Conservation (phyloP, 2,888 invertebrate genomes). For the Himalopsyche tibetana region DNA sequence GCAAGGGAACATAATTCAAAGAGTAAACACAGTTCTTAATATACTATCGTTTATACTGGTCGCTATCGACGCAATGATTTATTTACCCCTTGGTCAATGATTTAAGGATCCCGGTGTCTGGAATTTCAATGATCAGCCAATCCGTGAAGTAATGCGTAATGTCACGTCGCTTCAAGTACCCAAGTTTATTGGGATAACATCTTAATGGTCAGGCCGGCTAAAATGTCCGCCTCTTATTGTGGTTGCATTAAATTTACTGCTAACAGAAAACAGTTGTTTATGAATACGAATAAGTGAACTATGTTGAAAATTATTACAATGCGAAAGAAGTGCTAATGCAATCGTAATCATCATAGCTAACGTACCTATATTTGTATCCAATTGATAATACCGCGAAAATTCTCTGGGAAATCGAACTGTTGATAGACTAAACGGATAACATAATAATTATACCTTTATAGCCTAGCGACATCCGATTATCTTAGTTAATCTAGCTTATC, state of each 20-base stretch:
- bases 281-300: background rate
- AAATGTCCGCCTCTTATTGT: constrained; percentile 51
- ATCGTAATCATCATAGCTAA: too few species aligned
- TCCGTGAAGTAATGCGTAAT: constrained; percentile 1
- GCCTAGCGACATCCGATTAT: too few species aligned
- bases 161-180: background rate
- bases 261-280: constrained; percentile 3
- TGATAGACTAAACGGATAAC: too few species aligned
- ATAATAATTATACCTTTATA: too few species aligned
- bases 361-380: too few species aligned
- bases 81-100: background rate
- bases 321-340: too few species aligned
- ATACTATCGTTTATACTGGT: background rate
- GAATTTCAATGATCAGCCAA: constrained; percentile 14
- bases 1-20: constrained; percentile 27
- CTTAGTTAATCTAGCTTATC: too few species aligned
- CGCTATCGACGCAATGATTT: background rate
- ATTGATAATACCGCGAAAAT: too few species aligned
- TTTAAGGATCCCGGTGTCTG: background rate
- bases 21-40: background rate
- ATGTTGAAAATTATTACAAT: too few species aligned
- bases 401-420: too few species aligned
- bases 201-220: constrained; percentile 52
- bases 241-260: constrained; percentile 44
- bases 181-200: constrained; percentile 53